Base-by-base conservation (phyloP, 2,113 vertebrate genomes). In the Blennius ocellaris region DNA sequence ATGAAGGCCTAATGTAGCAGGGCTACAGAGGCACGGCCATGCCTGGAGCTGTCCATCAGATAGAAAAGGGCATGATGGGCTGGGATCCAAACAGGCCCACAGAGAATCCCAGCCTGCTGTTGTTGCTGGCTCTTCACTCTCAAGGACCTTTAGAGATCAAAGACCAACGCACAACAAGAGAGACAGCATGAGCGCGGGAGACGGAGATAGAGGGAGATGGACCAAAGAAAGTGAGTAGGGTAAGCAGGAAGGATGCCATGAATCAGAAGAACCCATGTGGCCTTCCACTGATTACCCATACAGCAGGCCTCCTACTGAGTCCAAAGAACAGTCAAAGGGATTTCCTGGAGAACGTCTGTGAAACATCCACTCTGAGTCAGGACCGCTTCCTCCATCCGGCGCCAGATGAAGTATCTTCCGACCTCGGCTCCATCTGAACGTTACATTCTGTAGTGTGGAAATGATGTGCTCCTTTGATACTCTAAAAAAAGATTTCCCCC, bases 81-180 rank as follows among this genome's bases (percentile, higher is more conserved):
- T 80, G 78, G 79, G 76, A 89, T 93, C 92, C 92, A 92, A 92
- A 83, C 76, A 73, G 64, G 85, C 87, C 88, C 90, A 87, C 78
- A 87, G 90, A 90, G 91, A 88, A 89, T 89, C 88, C 87, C 85
- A 77, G 88, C 87, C 87, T 88, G 91, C 89, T 89, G 87, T 87
- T 90, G 88, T 87, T 92, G 83, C 90, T 89, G 87, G 89, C 89
- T 92, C 72, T 81, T 92, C 89, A 79, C 87, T 93, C 90, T 92
- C 91, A 93, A 93, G 92, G 93, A 93, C 91, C 92, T 93, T 93
- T 93, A 91, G 90, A 93, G 94, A 93, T 93, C 92, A 94, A 93
- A 94, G 85, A 87, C 78, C 73, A 85, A 88, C 87, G 87, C 89
- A 89, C 84, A 93, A 91, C 84, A 91, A 92, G 87, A 88, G 86